Percentiles rank a stretch among this genome's conserved stretches.
Evolutionary conservation across 2,888 invertebrate species (phyloP).

Genomic region (Tipula unca): DNA sequence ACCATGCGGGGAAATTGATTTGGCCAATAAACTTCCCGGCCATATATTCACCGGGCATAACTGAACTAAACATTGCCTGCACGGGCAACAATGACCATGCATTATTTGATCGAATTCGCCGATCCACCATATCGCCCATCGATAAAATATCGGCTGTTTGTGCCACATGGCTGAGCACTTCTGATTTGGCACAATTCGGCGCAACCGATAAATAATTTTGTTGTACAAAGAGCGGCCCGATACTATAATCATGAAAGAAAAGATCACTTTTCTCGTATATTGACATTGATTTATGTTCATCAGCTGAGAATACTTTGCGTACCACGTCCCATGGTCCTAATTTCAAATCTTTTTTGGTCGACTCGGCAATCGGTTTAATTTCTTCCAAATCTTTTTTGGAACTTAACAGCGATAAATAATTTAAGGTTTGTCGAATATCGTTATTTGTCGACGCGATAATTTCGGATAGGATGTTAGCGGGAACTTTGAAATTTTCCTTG

Average conservation of each 20-base stretch:
- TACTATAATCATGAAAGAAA: constrained; percentile 95
- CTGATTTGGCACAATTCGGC: constrained; percentile 55
- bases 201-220: constrained; percentile 85
- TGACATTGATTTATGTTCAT: constrained; percentile 68
- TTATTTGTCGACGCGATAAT: constrained; percentile 82
- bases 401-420: constrained; percentile 77
- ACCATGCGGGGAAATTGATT: constrained; percentile 90
- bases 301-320: constrained; percentile 74
- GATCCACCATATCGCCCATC: constrained; percentile 76
- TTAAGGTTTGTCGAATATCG: constrained; percentile 89
- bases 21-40: constrained; percentile 68
- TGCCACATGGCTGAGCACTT: constrained; percentile 62
- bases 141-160: constrained; percentile 78
- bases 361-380: constrained; percentile 47
- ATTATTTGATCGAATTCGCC: constrained; percentile 65
- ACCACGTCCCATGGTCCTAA: constrained; percentile 92
- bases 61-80: constrained; percentile 84
- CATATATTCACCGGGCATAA: constrained; percentile 81
- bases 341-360: constrained; percentile 72
- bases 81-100: constrained; percentile 82
- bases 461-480: constrained; percentile 66
- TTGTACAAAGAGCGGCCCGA: constrained; percentile 94
- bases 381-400: constrained; percentile 48
- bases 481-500: constrained; percentile 79
- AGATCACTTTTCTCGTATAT: constrained; percentile 77